Evolutionary conservation across 2,113 vertebrate genomes (phyloP).

Genomic region (Dissostichus mawsoni): DNA sequence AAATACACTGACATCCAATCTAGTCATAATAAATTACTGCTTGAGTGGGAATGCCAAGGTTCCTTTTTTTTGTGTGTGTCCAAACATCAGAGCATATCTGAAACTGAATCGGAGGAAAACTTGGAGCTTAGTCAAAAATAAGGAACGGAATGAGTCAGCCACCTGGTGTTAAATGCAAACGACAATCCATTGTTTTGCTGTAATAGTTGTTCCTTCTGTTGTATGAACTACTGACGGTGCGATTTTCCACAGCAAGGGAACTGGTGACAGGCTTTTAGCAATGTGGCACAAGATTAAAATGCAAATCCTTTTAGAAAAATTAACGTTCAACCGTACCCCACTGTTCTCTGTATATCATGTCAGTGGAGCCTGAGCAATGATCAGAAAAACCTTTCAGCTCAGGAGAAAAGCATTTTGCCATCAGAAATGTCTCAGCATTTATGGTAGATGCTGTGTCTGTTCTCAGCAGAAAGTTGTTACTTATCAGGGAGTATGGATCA

Average conservation of each 20-base stretch:
- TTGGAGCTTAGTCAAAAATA: conserved; percentile 61
- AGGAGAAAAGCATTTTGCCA: conserved; percentile 59
- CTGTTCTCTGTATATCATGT: conserved; percentile 74
- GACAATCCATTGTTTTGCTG: conserved; percentile 46
- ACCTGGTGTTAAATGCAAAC: conserved; percentile 57
- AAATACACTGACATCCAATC: conserved; percentile 40
- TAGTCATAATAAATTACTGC: conserved; percentile 63
- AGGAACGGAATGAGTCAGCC: conserved; percentile 51
- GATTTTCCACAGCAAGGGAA: conserved; percentile 66
- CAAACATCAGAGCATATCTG: conserved; percentile 53
- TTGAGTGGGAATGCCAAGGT: conserved; percentile 41
- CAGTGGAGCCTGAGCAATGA: conserved; percentile 71
- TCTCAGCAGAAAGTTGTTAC: conserved; percentile 74
- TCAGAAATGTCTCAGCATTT: conserved; percentile 69
- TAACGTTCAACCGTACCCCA: conserved; percentile 64
- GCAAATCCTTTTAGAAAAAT: conserved; percentile 83
- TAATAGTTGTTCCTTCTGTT: conserved; percentile 59
- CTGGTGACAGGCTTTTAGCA: conserved; percentile 75
- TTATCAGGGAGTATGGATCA: conserved; percentile 66
- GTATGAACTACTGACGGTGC: conserved; percentile 61
- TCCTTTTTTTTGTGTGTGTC: conserved; percentile 32
- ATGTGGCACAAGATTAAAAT: conserved; percentile 76
- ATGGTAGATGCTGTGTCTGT: conserved; percentile 66
- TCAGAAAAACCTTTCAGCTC: conserved; percentile 70
- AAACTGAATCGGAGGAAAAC: conserved; percentile 43